These are phyloP conservation scores for Cyprinus carpio DNA, from an alignment of 2,113 vertebrate species.

Conservation along the genomic window DNA sequence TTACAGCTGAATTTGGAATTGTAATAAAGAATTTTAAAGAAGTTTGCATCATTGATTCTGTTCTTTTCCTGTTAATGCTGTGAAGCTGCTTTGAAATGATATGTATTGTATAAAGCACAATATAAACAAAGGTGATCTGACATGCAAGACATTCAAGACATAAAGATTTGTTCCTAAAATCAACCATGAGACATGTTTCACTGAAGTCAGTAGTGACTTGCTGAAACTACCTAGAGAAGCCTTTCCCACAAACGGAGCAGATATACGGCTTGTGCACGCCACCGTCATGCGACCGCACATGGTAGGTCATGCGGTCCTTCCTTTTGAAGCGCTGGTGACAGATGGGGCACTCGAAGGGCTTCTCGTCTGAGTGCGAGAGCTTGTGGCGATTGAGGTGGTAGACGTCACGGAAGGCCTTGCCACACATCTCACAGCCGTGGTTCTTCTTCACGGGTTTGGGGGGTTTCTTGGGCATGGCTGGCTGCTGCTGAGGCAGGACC, in stretches of 20 bases:
- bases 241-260: slow-evolving; percentile 97
- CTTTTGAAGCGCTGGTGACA: slow-evolving; percentile 98
- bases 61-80: no score
- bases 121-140: no score
- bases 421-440: slow-evolving; percentile 97
- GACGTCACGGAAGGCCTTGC: slow-evolving; percentile 96
- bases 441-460: slow-evolving; percentile 98
- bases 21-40: no score
- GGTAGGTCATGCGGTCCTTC: slow-evolving; percentile 98
- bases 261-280: slow-evolving; percentile 99
- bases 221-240: slow-evolving; percentile 79
- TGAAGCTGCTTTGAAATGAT: no score
- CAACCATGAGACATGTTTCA: no score
- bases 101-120: no score
- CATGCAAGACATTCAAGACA: no score
- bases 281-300: slow-evolving; percentile 95
- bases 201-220: no score
- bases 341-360: slow-evolving; percentile 96
- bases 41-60: no score
- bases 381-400: slow-evolving; percentile 98
- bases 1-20: no score
- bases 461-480: slow-evolving; percentile 87
- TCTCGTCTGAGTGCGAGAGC: slow-evolving; percentile 97
- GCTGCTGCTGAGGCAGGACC: slow-evolving; percentile 66
- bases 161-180: no score